Conservation (phyloP, 2,113 vertebrate species). For the Solenodon paradoxus region DNA sequence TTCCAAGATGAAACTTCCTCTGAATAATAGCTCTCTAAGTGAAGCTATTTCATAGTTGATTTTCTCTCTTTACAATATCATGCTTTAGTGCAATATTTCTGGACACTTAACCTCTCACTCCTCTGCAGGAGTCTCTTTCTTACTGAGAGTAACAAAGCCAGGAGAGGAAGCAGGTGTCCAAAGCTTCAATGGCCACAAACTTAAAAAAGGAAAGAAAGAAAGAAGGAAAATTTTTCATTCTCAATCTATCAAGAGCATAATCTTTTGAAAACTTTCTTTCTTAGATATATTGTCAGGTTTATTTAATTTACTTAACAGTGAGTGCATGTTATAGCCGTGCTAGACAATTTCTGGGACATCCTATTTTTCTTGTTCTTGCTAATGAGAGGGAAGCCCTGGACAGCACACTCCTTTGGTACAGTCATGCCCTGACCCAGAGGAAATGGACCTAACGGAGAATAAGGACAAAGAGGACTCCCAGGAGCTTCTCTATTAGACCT, state of each 20-base stretch:
- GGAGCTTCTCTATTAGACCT: neutral
- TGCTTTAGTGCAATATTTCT: slow-evolving; percentile 26
- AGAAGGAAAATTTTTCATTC: neutral
- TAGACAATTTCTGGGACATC: neutral
- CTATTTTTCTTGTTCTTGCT: neutral
- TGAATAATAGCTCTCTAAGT: slow-evolving; percentile 36
- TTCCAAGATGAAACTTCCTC: slow-evolving; percentile 3
- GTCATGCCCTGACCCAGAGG: neutral
- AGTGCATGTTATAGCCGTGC: neutral
- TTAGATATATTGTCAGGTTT: neutral
- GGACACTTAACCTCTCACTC: slow-evolving; percentile 53
- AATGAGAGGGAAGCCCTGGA: slow-evolving; percentile 33
- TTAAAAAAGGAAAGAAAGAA: neutral
- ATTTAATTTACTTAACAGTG: slow-evolving; percentile 52
- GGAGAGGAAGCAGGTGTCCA: slow-evolving; percentile 67
- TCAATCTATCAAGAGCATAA: neutral
- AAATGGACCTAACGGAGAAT: neutral
- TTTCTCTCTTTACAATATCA: slow-evolving; percentile 54
- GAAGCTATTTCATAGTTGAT: slow-evolving; percentile 56
- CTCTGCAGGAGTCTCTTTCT: slow-evolving; percentile 57
- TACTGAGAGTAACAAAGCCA: slow-evolving; percentile 53
- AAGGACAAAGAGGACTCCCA: neutral
- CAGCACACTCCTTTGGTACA: neutral
- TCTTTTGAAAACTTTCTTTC: neutral
- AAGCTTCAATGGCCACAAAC: slow-evolving; percentile 41